Base-by-base conservation (phyloP, 2,888 invertebrate genomes). In the Papilio demoleus region DNA sequence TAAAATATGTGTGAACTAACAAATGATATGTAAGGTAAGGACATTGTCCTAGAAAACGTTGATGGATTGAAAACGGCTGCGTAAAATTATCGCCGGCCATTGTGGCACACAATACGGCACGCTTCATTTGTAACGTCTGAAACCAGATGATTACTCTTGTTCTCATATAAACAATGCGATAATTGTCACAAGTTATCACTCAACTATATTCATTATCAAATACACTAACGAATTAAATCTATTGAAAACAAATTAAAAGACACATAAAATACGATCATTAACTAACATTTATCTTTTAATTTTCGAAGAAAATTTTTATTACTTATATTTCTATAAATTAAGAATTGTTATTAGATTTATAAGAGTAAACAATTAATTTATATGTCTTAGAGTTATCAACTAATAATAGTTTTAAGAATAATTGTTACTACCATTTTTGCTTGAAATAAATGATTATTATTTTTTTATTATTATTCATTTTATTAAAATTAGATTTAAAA, bases 1-100 rank as follows among this genome's bases (percentile, higher is more conserved):
- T 50, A 50, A 56, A 53, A 24, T 47, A 27, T 56, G 53, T 31
- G 53, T 56, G 53, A 31, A 56, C 45, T 40, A 60, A 22, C 40
- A 24, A 8, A 60, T 60, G 24, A 40, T n/a, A 38, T 2, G 22
- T 59, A 40, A 22, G 40, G 24, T 27, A 24, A 12, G 38, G 14
- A 40, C 38, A 24, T 60, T 60, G 60, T 27, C 27, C 60, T 27
- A 60, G 60, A 60, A 60, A 60, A 14, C 60, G 60, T 60, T 60
- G 60, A 60, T 60, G 60, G 60, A 60, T 60, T 38, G 60, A 60
- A 60, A 40, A 60, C 60, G 60, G 22, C 60, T 60, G 6, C 24
- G 38, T 56, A 56, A 60, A 60, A 59, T 59, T 36, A 59, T 40
- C 9, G 38, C 27, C n/a, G 24, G n/a, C 22, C 60, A 60, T 60